A percentile compares a stretch with the other conserved stretches of the same genome.
phyloP scores from a whole-genome alignment of 1,140 invertebrate genomes.

The Bombyx mandarina region DNA sequence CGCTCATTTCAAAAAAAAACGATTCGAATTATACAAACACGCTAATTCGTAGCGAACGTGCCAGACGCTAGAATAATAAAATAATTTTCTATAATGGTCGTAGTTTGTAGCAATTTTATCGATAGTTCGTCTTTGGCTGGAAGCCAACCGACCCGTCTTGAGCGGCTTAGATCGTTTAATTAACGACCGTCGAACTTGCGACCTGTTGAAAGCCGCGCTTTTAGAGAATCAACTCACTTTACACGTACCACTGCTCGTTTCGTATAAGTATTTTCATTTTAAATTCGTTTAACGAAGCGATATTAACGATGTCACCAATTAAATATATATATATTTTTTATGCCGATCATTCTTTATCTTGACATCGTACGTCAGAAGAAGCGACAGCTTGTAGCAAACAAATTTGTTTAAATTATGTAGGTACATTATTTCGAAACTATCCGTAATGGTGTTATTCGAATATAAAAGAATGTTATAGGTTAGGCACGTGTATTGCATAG shows the following conservation, averaged over 20 bases:
- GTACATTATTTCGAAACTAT: too few species aligned
- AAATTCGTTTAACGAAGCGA: too few species aligned
- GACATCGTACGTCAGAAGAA: too few species aligned
- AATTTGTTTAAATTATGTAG: too few species aligned
- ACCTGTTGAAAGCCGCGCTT: slow-evolving; percentile 66
- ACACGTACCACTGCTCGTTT: slow-evolving; percentile 30
- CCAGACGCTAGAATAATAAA: slow-evolving; percentile 24
- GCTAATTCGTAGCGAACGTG: slow-evolving; percentile 33
- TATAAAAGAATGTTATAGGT: too few species aligned
- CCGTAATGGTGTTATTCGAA: too few species aligned
- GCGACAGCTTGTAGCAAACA: too few species aligned
- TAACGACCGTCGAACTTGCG: slow-evolving; percentile 65
- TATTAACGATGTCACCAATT: too few species aligned
- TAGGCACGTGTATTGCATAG: too few species aligned
- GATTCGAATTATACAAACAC: slow-evolving; percentile 26
- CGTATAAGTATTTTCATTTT: slow-evolving; percentile 6
- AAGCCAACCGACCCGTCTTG: slow-evolving; percentile 55
- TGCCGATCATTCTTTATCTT: too few species aligned
- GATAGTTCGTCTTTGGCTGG: slow-evolving; percentile 49
- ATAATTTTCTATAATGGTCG: slow-evolving; percentile 30
- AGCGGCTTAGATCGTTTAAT: slow-evolving; percentile 64
- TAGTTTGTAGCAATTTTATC: slow-evolving; percentile 58
- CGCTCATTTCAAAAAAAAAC: slow-evolving; percentile 9
- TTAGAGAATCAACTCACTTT: slow-evolving; percentile 55
- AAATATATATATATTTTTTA: too few species aligned